These are phyloP conservation scores for Tychaedon coryphoeus DNA, from an alignment of 2,113 vertebrate species.

Conservation along the genomic window DNA sequence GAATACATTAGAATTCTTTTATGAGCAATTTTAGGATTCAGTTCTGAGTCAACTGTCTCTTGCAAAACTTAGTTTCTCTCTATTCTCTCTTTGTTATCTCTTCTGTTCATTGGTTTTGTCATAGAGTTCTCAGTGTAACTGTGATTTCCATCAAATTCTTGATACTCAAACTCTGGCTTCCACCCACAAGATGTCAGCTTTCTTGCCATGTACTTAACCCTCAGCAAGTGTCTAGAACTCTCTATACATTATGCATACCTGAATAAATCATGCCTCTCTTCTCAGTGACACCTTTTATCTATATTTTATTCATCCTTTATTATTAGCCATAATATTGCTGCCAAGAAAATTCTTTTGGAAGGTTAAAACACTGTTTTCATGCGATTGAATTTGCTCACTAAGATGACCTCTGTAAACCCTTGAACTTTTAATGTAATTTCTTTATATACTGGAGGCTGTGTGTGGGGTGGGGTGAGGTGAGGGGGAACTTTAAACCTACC, in stretches of 20 bases:
- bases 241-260: neutral
- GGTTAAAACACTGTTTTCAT: neutral
- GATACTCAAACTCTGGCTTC: neutral
- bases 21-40: neutral
- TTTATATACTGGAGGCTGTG: neutral
- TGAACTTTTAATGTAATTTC: neutral
- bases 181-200: neutral
- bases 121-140: neutral
- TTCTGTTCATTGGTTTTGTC: neutral
- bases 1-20: neutral
- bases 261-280: neutral
- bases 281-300: neutral
- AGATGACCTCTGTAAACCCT: neutral
- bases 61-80: neutral
- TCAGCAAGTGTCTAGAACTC: slow-evolving; percentile 1
- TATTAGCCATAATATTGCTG: neutral
- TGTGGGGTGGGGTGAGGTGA: neutral
- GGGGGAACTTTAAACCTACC: neutral
- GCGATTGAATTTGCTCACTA: neutral
- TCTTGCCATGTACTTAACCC: neutral
- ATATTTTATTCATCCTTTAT: neutral
- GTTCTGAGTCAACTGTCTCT: neutral
- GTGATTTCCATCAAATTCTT: neutral
- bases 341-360: neutral
- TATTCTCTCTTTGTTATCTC: neutral